Evolutionary conservation across 2,797 vertebrate species (phyloP), one percentile per base, ranked within the genome.

Genomic region (Alauda arvensis): DNA sequence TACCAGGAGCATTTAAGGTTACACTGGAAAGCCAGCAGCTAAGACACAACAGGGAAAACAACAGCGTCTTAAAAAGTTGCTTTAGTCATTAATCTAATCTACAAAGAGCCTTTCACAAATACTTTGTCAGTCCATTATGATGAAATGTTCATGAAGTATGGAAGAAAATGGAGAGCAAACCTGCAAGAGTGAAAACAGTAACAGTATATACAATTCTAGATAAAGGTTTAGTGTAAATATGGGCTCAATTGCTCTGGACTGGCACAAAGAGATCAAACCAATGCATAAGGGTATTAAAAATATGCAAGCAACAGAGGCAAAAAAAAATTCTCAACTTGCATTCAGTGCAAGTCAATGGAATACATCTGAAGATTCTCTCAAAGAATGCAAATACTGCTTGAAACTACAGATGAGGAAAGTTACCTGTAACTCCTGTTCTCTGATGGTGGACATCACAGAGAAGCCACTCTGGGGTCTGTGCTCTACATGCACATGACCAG

Each of bases 371-470:
- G 42, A 53, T 16, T 33, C 20, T 60, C 39, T 72, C 59, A 63
- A 33, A 71, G 39, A 80, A 78, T 14, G 65, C 10, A 78, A 72
- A 81, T 14, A 76, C 34, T 63, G 33, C 59, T 81, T 75, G 74
- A 76, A 88, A 91, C 90, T 55, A 62, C 77, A 69, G 43, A 83
- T 43, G 71, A 87, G 80, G 76, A 80, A 84, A 83, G 63, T 92
- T 91, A 93, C 86, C 93, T 93, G 90, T 75, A 85, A 91, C 57
- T 85, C 60, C 67, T 91, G 85, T 91, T 93, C 85, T 93, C 92
- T 91, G 90, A 89, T 89, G 91, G 89, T 90, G 92, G 80, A 88
- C 83, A 91, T 93, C 91, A 93, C 89, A 93, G 90, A 94, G 92
- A 91, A 94, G 90, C 71, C 87, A 86, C 81, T 94, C 83, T 88